Evolutionary conservation across 2,113 vertebrate species (phyloP), one percentile per base, ranked within the genome.

Genomic region (Lamprologus callipterus): DNA sequence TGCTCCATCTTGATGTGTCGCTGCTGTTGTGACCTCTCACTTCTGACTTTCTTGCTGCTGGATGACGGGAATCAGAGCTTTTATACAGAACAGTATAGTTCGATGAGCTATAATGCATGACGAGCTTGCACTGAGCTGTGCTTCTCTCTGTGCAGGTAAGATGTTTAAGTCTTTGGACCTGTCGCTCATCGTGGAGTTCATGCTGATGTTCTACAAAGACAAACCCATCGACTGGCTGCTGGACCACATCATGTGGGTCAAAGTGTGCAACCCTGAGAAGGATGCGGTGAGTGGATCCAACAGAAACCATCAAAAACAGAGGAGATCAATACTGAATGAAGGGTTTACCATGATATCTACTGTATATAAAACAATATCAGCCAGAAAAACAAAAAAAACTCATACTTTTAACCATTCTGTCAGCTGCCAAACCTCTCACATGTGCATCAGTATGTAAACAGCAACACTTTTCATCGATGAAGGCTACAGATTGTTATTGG

Each of bases 201-300:
- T 99, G 94, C 96, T 99, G 63, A 99, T 99, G 99, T 99, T 99
- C 96, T 99, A 99, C 95, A 99, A 98, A 92, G 99, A 99, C 97
- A 99, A 99, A 90, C 99, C 99, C 94, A 99, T 99, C 10, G 98
- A 99, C 94, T 99, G 99, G 99, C 97, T 99, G 70, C 96, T 99
- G 75, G 99, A 99, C 95, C 99, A 99, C 95, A 99, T 99, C 94
- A 98, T 99, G 92, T 99, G 99, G 99, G 98, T 99, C 90, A 99
- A 99, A 90, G 99, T 99, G 89, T 99, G 99, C 97, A 99, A 99
- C 92, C 99, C 99, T 0, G 98, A 99, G 95, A 99, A 99, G 92
- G 98, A 99, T 3, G 98, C 99, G 53, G 98, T 99, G 95, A 87
- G 83, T 88, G 11, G 17, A 21, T 33, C 17, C 37, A 45, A 23